Evolutionary conservation across 1,140 invertebrate genomes (phyloP), one percentile per base, ranked within the genome.

Genomic region (Dreissena polymorpha): DNA sequence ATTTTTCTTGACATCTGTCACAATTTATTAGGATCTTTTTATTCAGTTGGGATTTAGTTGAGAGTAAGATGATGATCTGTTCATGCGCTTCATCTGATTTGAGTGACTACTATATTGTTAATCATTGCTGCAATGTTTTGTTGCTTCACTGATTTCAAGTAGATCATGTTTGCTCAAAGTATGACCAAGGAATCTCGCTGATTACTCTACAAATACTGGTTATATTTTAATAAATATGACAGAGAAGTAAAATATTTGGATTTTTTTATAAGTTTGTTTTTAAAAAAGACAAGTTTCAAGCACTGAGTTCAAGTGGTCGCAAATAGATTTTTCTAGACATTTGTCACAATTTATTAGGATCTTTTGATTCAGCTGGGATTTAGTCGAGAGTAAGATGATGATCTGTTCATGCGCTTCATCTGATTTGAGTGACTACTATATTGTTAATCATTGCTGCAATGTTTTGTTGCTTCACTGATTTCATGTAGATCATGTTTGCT

Each of bases 41-140:
- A 39, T 39, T 39, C 39, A 39, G 3, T 5, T 39, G 39, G 39
- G 39, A 39, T 39, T 8, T 39, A 5, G 39, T 39, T 71, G 16
- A 65, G 63, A 77, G 64, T 68, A 77, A 68, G 27, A 53, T 68
- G 65, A 70, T 83, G 81, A 83, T 71, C 39, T 70, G 29, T 29
- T 74, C 81, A 76, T 82, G 74, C 73, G 74, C 57, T 71, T 80
- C 71, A 85, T 85, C 68, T 81, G 77, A 85, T 80, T 74, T 75
- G 78, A 27, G 21, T 23, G 18, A 25, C 29, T 10, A 27, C 16
- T 60, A n/a, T 10, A 3, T 27, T 85, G 63, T 29, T 75, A 16
- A 39, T 60, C 39, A 14, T 57, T 21, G 10, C 29, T 67, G 49
- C 69, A 72, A 55, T 70, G 67, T 78, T 84, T 76, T 84, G 72